Conservation (phyloP, 2,113 vertebrate genomes). For the Atrichornis clamosus region DNA sequence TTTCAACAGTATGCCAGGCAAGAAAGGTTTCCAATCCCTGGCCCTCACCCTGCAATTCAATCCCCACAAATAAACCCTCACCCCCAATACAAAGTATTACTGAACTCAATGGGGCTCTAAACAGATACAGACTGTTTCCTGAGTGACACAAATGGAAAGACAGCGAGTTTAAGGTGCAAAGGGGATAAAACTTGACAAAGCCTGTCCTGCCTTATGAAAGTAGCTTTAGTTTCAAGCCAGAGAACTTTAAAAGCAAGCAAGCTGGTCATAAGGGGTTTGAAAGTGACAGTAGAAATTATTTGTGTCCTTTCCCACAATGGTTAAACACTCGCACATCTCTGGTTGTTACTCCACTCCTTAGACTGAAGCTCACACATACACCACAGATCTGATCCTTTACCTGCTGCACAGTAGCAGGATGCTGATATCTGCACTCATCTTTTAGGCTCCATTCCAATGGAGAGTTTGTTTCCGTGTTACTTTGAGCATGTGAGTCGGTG, state of each 20-base stretch:
- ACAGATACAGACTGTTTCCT: not conserved
- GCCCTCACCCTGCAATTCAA: not conserved
- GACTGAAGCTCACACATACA: not conserved
- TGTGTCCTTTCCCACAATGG: not conserved
- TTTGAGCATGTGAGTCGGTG: not conserved
- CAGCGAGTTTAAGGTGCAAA: not conserved
- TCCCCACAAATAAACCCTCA: not conserved
- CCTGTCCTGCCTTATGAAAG: not conserved
- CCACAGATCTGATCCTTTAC: not conserved
- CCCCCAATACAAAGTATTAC: not conserved
- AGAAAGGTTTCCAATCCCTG: not conserved
- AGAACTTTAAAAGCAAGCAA: not conserved
- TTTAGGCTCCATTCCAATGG: not conserved
- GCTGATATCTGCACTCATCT: not conserved
- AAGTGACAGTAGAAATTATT: not conserved
- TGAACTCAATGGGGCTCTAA: not conserved
- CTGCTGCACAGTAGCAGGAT: not conserved
- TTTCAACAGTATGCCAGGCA: conserved; percentile 7
- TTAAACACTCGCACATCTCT: not conserved
- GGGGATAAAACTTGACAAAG: not conserved
- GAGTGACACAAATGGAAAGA: not conserved
- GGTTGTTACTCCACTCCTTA: not conserved
- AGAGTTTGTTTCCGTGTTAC: not conserved
- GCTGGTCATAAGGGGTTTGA: not conserved
- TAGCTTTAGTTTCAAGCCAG: not conserved